Evolutionary conservation across 2,113 vertebrate genomes (phyloP).

Genomic region (Arvicanthis niloticus): DNA sequence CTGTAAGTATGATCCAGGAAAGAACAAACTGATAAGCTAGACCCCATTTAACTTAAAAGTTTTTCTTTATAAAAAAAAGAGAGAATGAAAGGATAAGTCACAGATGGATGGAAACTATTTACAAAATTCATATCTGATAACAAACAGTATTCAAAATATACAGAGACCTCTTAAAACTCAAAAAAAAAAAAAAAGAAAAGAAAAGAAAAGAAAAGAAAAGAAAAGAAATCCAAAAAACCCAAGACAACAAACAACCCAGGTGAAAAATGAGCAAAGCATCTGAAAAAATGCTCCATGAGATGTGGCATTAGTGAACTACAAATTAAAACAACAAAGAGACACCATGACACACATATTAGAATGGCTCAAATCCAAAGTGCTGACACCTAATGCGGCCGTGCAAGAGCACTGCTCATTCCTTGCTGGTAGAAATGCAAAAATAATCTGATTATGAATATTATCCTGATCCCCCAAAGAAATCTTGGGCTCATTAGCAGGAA

Average conservation of each 20-base stretch:
- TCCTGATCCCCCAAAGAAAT: conserved; percentile 42
- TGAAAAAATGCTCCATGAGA: conserved; percentile 23
- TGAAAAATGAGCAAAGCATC: conserved; percentile 36
- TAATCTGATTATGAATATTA: conserved; percentile 52
- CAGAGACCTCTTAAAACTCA: background rate
- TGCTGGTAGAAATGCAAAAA: conserved; percentile 47
- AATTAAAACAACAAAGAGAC: conserved; percentile 37
- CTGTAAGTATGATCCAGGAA: background rate
- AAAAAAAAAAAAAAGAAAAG: background rate
- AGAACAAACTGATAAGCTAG: background rate
- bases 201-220: background rate
- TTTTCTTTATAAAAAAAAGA: background rate
- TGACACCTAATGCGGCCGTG: background rate
- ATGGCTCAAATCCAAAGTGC: conserved; percentile 26
- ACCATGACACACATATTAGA: background rate
- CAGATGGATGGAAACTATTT: background rate
- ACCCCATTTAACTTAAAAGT: background rate
- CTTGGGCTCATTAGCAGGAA: conserved; percentile 41
- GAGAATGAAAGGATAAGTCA: background rate
- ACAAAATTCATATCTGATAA: background rate
- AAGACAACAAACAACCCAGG: background rate
- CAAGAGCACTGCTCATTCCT: background rate
- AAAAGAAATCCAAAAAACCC: background rate
- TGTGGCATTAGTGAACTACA: conserved; percentile 15
- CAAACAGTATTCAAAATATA: background rate